Evolutionary conservation across 2,888 invertebrate genomes (phyloP).

Genomic region (Xiphydria camelus): DNA sequence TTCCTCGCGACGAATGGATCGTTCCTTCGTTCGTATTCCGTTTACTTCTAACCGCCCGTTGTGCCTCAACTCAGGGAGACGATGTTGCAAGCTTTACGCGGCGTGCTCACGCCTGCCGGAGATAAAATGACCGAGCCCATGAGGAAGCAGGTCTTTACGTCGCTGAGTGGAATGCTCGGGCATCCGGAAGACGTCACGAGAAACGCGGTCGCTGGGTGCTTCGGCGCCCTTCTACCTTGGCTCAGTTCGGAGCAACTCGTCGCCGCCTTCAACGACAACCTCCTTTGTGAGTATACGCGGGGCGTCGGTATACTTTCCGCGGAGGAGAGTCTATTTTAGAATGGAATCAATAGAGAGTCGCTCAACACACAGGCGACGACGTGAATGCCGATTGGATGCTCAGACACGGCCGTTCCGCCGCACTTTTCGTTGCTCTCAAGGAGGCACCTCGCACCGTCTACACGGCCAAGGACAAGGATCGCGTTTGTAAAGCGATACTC

Average conservation of each 20-base stretch:
- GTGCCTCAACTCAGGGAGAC: slow-evolving; percentile 72
- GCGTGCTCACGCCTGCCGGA: slow-evolving; percentile 82
- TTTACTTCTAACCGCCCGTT: not conserved
- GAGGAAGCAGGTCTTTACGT: slow-evolving; percentile 72
- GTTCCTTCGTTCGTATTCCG: not conserved
- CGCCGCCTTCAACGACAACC: slow-evolving; percentile 72
- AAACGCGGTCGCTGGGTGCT: slow-evolving; percentile 83
- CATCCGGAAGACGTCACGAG: slow-evolving; percentile 82
- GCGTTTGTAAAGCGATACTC: slow-evolving; percentile 71
- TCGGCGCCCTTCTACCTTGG: slow-evolving; percentile 82
- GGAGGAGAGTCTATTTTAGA: not conserved
- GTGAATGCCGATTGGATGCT: slow-evolving; percentile 69
- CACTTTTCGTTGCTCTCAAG: slow-evolving; percentile 84
- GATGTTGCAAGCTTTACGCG: slow-evolving; percentile 86
- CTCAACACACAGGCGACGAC: slow-evolving; percentile 61
- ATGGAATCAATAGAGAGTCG: too few species aligned
- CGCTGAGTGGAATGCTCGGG: slow-evolving; percentile 70
- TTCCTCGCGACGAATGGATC: slow-evolving; percentile 3
- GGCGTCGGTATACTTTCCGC: not conserved
- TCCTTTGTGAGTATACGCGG: slow-evolving; percentile 68
- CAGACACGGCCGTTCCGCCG: slow-evolving; percentile 81
- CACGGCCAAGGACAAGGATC: slow-evolving; percentile 67
- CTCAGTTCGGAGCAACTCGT: slow-evolving; percentile 76
- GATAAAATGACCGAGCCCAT: slow-evolving; percentile 85
- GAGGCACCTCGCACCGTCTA: slow-evolving; percentile 75